Evolutionary conservation across 53 echinoderm and acorn worm species (phyloP), one percentile per base, ranked within the genome.

Genomic region (Astropecten irregularis): DNA sequence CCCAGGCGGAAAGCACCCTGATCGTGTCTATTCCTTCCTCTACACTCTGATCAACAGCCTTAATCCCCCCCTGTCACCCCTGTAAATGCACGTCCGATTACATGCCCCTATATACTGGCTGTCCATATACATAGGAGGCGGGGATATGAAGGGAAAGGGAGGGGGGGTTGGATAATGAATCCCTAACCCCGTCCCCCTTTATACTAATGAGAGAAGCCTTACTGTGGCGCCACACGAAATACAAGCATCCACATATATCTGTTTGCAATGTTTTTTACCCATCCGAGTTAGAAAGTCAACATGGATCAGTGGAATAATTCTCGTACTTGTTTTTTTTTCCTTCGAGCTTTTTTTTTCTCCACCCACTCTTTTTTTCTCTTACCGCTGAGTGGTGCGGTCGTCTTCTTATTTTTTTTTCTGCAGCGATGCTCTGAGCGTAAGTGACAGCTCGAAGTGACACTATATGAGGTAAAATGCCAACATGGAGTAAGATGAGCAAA

Each of bases 401-500:
- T n/a, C n/a, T n/a, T n/a, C 40, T 0, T 39, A 26, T 13, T 38
- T 51, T 51, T 6, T 22, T 36, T 19, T n/a, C 18, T 30, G 23
- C 58, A 25, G 20, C 18, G 52, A 57, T 58, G 40, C 39, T 11
- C 38, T 74, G 39, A 58, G 36, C 33, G 23, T 40, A 39, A 58
- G 76, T 56, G 76, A 76, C 76, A 76, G 76, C 58, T 76, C 40
- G 76, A 76, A 76, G 56, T 57, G 76, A 40, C 10, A 58, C 40
- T 39, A 76, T 76, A 13, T 23, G 42, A 40, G 58, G 76, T 27
- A 21, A n/a, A 76, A 58, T 76, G 76, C 57, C 71, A 57, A 31
- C 22, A 67, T 76, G 76, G 57, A 22, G 56, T 76, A 76, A 76
- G 76, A 76, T 76, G 76, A 57, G 57, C 56, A 76, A 40, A 76